Base-by-base conservation (phyloP, 2,888 invertebrate genomes). In the Meiosimyza decipiens region DNA sequence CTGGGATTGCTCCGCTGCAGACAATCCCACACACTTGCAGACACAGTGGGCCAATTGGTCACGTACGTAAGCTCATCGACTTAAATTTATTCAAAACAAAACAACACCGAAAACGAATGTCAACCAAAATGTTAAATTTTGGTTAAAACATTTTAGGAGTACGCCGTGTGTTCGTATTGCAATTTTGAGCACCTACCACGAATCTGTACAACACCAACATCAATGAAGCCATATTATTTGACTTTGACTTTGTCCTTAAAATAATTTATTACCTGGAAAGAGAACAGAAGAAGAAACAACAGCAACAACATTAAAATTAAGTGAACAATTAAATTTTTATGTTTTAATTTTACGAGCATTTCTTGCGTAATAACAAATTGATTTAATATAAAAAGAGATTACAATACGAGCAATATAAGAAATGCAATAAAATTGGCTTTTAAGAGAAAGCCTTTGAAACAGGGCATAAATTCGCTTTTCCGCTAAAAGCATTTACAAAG, bases 191-290 rank as follows among this genome's bases (percentile, higher is more conserved):
- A 40, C 40, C 40, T 40, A 40, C 49, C 62, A n/a, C 6, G 6
- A n/a, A 60, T 12, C 51, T 9, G 52, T 51, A 49, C 18, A 12
- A 18, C 52, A 28, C 50, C 13, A 52, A 52, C 28, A 28, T n/a
- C 28, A 65, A 52, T 28, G 54, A 60, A 28, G 28, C 11, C 51
- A 60, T 50, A 13, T 50, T 18, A 62, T 62, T 78, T 77, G 76
- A 73, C 77, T 79, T 80, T 78, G 76, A 77, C 73, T 75, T 77
- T 77, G 78, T 78, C 75, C 76, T 78, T 75, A 77, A 75, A 73
- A 73, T 73, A 63, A 74, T 67, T 63, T 52, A 47, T 16, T 15
- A 47, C 15, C n/a, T 47, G 16, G 40, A 33, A 47, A 47, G 40
- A 40, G 5, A 47, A 22, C 54, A n/a, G 40, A 13, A n/a, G 28